Evolutionary conservation across 1,140 invertebrate genomes (phyloP).

Genomic region (Pantala flavescens): DNA sequence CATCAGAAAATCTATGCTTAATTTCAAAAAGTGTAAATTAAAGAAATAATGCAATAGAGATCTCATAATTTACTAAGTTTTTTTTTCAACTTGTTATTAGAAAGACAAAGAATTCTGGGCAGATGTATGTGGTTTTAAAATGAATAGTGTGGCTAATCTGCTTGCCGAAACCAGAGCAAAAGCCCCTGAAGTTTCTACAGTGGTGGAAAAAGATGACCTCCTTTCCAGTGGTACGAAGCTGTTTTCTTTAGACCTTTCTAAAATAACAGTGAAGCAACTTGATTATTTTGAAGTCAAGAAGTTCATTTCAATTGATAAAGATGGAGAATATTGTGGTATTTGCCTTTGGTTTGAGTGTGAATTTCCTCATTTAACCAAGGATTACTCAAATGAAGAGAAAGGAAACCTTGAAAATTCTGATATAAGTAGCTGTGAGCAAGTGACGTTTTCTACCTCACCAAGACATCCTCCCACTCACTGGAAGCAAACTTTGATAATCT

Average conservation of each 20-base stretch:
- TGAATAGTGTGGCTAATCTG: slow-evolving; percentile 21
- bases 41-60: too few relatives aligned
- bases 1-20: too few relatives aligned
- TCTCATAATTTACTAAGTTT: too few relatives aligned
- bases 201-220: slow-evolving; percentile 33
- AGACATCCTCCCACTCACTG: slow-evolving; percentile 76
- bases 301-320: slow-evolving; percentile 37
- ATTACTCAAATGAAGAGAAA: slow-evolving; percentile 16
- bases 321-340: slow-evolving; percentile 61
- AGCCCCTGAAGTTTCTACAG: neutral
- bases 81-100: neutral
- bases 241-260: slow-evolving; percentile 29
- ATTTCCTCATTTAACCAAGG: slow-evolving; percentile 27
- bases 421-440: slow-evolving; percentile 27
- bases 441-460: slow-evolving; percentile 62
- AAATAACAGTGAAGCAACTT: slow-evolving; percentile 27
- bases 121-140: slow-evolving; percentile 23
- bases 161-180: neutral
- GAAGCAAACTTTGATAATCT: slow-evolving; percentile 83
- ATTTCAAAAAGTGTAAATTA: too few relatives aligned
- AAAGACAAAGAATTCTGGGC: neutral
- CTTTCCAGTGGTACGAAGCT: slow-evolving; percentile 33
- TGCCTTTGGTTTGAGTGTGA: slow-evolving; percentile 38
- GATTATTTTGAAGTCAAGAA: slow-evolving; percentile 29
- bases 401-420: neutral